phyloP scores from a whole-genome alignment of 2,888 invertebrate species.

The Nomada fucata region DNA sequence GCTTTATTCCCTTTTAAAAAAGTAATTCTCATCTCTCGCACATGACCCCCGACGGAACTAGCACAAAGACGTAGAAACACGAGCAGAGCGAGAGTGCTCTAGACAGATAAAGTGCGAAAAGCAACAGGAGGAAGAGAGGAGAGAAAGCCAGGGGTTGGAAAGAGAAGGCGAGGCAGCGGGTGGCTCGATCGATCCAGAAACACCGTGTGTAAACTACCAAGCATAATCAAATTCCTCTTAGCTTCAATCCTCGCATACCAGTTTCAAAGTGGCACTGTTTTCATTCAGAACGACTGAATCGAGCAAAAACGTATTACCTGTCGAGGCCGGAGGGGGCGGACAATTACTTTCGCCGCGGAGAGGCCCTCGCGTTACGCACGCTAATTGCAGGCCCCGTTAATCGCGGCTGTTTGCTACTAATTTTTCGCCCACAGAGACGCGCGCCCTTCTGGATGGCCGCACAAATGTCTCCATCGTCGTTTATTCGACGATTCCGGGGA shows the following conservation, averaged over 20 bases:
- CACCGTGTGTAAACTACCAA: slow-evolving; percentile 73
- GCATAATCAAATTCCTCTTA: slow-evolving; percentile 74
- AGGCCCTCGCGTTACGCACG: slow-evolving; percentile 28
- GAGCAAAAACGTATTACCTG: slow-evolving; percentile 38
- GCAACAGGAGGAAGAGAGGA: slow-evolving; percentile 21
- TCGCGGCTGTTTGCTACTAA: slow-evolving; percentile 49
- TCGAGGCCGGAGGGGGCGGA: not conserved
- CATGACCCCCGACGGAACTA: slow-evolving; percentile 29
- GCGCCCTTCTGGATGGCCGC: not conserved
- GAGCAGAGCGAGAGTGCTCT: slow-evolving; percentile 6
- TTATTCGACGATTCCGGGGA: not conserved
- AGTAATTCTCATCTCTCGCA: slow-evolving; percentile 42
- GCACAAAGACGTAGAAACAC: slow-evolving; percentile 32
- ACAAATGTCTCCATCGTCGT: not conserved
- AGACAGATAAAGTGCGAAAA: slow-evolving; percentile 48
- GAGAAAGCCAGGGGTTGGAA: slow-evolving; percentile 2
- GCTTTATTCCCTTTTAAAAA: slow-evolving; percentile 39
- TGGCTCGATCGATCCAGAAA: slow-evolving; percentile 73
- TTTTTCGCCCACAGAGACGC: slow-evolving; percentile 29
- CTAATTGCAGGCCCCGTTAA: slow-evolving; percentile 61
- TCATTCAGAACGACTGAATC: slow-evolving; percentile 61
- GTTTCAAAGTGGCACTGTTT: slow-evolving; percentile 65
- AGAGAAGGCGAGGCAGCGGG: slow-evolving; percentile 33
- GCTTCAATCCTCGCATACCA: slow-evolving; percentile 56
- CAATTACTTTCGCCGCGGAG: slow-evolving; percentile 28